phyloP scores from a whole-genome alignment of 1,140 invertebrate genomes.

The Cheumatopsyche charites region DNA sequence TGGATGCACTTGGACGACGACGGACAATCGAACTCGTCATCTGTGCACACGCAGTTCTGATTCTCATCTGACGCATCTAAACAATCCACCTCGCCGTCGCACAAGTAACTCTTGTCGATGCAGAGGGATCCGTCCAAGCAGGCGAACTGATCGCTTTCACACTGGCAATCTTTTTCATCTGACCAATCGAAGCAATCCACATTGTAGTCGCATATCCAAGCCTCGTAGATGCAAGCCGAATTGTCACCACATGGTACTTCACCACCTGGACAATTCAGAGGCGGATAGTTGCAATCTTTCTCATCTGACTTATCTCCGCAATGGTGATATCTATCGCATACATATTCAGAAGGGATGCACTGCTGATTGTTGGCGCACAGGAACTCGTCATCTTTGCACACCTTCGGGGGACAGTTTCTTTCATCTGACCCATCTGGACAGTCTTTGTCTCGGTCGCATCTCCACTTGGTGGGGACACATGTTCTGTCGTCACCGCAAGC shows the following conservation, averaged over 20 bases:
- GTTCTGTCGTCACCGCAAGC: not conserved
- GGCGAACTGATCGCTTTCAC: not conserved
- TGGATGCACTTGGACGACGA: not conserved
- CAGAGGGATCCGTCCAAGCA: slow-evolving; percentile 48
- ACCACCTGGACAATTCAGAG: slow-evolving; percentile 46
- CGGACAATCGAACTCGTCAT: not conserved
- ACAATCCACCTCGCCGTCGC: not conserved
- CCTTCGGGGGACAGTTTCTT: not conserved
- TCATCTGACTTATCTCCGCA: not conserved
- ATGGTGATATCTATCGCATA: not conserved
- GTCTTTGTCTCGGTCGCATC: not conserved
- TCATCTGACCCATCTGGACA: not conserved
- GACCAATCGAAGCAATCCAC: slow-evolving; percentile 4
- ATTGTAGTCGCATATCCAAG: not conserved
- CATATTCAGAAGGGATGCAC: no score
- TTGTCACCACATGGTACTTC: no score
- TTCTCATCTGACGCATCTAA: not conserved
- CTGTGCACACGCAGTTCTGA: not conserved
- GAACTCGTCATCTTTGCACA: no score
- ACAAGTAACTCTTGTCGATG: not conserved
- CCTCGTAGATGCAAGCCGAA: not conserved
- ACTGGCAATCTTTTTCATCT: not conserved
- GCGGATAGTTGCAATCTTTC: slow-evolving; percentile 35
- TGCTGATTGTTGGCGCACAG: no score
- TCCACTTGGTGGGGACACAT: not conserved